A percentile compares a stretch with the other conserved stretches of the same genome.
Conservation (phyloP, 2,888 invertebrate species). For the Gastrophysa polygoni region DNA sequence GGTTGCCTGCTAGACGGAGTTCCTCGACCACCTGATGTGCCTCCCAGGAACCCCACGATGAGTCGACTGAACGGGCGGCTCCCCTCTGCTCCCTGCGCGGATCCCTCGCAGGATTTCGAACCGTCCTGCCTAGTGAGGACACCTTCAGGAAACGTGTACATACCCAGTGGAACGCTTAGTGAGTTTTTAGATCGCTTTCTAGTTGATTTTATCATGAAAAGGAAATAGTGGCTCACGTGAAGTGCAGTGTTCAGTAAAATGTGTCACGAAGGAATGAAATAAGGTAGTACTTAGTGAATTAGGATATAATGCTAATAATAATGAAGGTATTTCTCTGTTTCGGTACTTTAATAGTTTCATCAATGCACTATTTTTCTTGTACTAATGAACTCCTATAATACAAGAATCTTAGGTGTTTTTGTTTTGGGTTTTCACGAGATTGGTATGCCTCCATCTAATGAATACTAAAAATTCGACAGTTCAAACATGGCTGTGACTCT, state of each 20-base stretch:
- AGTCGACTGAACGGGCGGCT: constrained; percentile 88
- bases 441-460: too few species aligned
- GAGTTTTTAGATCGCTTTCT: constrained; percentile 50
- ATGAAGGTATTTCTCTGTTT: too few species aligned
- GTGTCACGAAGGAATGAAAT: neutral
- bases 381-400: too few species aligned
- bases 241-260: constrained; percentile 7
- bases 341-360: too few species aligned
- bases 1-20: constrained; percentile 87
- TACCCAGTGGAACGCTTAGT: constrained; percentile 80
- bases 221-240: constrained; percentile 18
- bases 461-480: too few species aligned
- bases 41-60: constrained; percentile 90
- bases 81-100: constrained; percentile 79
- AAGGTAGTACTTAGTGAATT: constrained; percentile 11
- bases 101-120: constrained; percentile 75
- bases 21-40: constrained; percentile 82
- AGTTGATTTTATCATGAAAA: neutral
- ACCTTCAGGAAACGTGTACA: constrained; percentile 92
- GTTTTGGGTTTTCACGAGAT: too few species aligned
- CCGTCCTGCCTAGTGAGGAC: constrained; percentile 90
- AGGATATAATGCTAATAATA: too few species aligned
- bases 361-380: too few species aligned
- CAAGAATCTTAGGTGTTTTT: too few species aligned
- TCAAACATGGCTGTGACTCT: too few species aligned